Percentiles rank a stretch among this genome's conserved stretches.
phyloP scores from a whole-genome alignment of 2,888 invertebrate species.

The Sphaeridia pumilis region DNA sequence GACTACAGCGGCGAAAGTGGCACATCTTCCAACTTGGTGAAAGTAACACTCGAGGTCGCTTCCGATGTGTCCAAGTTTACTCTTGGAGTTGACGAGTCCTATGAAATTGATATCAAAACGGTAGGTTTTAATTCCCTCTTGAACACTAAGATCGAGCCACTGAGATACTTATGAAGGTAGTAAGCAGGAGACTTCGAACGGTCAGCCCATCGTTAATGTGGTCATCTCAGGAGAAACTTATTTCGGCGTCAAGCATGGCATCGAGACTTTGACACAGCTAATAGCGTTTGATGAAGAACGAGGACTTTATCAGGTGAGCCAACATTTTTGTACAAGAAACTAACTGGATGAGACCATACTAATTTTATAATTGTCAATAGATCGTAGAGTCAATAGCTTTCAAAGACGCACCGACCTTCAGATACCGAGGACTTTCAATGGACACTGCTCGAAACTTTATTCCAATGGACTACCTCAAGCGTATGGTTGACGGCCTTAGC shows the following conservation, averaged over 20 bases:
- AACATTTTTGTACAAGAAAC: no score
- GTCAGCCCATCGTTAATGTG: neutral
- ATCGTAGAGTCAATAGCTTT: conserved; percentile 53
- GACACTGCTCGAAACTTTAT: conserved; percentile 44
- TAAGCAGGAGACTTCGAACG: no score
- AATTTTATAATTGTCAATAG: neutral
- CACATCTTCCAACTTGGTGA: no score
- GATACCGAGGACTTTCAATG: conserved; percentile 46
- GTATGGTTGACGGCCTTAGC: conserved; percentile 72
- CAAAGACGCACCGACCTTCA: conserved; percentile 48
- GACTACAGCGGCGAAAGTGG: no score
- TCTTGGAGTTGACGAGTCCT: conserved; percentile 29
- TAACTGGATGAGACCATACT: no score
- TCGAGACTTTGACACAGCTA: conserved; percentile 29
- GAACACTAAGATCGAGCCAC: no score
- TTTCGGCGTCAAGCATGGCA: conserved; percentile 32
- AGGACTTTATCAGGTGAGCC: conserved; percentile 30
- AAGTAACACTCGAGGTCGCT: conserved; percentile 5
- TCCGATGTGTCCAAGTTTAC: neutral
- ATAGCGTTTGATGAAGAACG: conserved; percentile 15
- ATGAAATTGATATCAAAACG: conserved; percentile 19
- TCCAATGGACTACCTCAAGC: conserved; percentile 54
- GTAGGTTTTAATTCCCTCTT: no score
- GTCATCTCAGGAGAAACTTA: conserved; percentile 25
- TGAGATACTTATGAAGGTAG: no score